Percentiles rank a stretch among this genome's conserved stretches.
phyloP scores from a whole-genome alignment of 1,140 invertebrate genomes.

The Episyrphus balteatus region DNA sequence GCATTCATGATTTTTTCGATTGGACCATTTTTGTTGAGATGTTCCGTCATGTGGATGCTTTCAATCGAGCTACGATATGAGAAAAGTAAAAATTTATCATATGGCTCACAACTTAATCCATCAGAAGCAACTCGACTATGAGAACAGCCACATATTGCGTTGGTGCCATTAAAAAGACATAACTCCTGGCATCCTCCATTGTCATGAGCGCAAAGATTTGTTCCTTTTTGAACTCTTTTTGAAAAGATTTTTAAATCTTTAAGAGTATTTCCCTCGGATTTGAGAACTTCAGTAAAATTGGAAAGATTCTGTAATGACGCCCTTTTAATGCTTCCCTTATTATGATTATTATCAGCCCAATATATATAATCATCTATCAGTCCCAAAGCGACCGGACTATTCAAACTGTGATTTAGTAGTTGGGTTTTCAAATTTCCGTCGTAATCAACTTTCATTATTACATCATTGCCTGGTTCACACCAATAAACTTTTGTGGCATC shows the following conservation, averaged over 20 bases:
- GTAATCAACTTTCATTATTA: conserved; percentile 66
- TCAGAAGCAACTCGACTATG: conserved; percentile 56
- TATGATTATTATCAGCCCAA: conserved; percentile 43
- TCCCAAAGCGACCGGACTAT: conserved; percentile 60
- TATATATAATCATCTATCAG: conserved; percentile 28
- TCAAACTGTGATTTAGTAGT: conserved; percentile 57
- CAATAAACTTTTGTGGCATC: conserved; percentile 72
- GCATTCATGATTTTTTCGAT: conserved; percentile 57
- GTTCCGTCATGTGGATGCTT: conserved; percentile 60
- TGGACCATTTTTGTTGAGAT: conserved; percentile 61
- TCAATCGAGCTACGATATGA: conserved; percentile 63
- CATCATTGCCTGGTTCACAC: conserved; percentile 66
- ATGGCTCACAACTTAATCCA: conserved; percentile 53
- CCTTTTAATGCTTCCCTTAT: conserved; percentile 52
- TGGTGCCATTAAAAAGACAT: conserved; percentile 63
- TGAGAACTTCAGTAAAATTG: conserved; percentile 43
- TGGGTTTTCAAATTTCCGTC: conserved; percentile 60
- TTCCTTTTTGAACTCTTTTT: conserved; percentile 43
- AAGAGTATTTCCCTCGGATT: conserved; percentile 52
- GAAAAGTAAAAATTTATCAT: conserved; percentile 65
- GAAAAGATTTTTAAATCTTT: conserved; percentile 58
- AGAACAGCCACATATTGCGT: conserved; percentile 58
- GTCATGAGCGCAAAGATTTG: conserved; percentile 53
- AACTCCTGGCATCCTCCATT: conserved; percentile 72
- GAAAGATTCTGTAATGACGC: conserved; percentile 49